Base-by-base conservation (phyloP, 2,888 invertebrate species). In the Monopis laevigella region DNA sequence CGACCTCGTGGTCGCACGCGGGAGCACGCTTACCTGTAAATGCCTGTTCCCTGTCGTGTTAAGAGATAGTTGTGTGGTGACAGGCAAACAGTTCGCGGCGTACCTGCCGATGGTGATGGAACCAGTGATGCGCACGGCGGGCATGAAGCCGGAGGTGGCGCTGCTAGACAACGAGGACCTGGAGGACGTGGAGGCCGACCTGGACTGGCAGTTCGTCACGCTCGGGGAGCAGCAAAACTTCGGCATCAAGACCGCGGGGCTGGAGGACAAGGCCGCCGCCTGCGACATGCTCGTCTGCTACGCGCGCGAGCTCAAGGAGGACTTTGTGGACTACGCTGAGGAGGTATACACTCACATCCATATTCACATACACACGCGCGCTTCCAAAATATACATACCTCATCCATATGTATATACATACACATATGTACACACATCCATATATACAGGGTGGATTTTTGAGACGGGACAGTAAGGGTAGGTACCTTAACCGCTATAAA, bases 271-370 rank as follows among this genome's bases (percentile, higher is more conserved):
- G 65, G 94, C 96, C 0, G 94, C 94, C 1, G 97, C 97, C 0
- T 97, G 96, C 65, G 94, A 95, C 68, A 97, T 97, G 96, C 78
- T 97, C 42, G 95, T 96, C 7, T 96, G 96, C 65, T 97, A 96
- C 60, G 96, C 96, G 1, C 85, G 93, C 18, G 96, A 97, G 67
- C 82, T 97, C 43, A 96, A 96, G 62, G 94, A 93, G 55, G 92
- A 90, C 2, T 82, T 82, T 47, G 73, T 78, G 0, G 78, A 78
- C 45, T 82, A 82, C 48, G 81, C 88, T 60, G 57, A 86, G 74
- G 58, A 92, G 78, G 80, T 43, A 16, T 36, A 41, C 17, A 16
- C 12, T 16, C 8, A 24, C 8, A 24, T 24, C 6, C 24, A 18
- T 16, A n/a, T n/a, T n/a, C n/a, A n/a, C n/a, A n/a, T n/a, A n/a